Evolutionary conservation across 2,888 invertebrate genomes (phyloP).

Genomic region (Agrochola litura): DNA sequence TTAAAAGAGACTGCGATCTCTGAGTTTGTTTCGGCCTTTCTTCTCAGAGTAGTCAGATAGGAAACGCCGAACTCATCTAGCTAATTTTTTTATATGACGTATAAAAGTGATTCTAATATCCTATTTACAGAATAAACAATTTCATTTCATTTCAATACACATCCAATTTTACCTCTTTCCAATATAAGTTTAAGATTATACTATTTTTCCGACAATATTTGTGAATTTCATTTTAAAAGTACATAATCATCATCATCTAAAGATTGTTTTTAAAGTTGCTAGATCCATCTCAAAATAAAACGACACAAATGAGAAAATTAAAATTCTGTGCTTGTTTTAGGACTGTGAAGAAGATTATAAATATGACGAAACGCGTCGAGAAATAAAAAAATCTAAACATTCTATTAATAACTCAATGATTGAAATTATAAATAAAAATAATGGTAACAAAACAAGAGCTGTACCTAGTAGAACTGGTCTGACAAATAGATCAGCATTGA

Average conservation of each 20-base stretch:
- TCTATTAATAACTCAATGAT: neutral
- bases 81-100: too few relatives aligned
- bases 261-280: neutral
- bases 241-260: neutral
- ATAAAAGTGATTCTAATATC: too few relatives aligned
- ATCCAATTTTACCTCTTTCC: neutral
- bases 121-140: too few relatives aligned
- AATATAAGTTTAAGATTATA: neutral
- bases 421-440: slow-evolving; percentile 1
- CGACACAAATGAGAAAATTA: neutral
- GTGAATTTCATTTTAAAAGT: neutral
- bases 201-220: neutral
- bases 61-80: too few relatives aligned
- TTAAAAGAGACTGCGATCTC: too few relatives aligned
- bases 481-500: neutral
- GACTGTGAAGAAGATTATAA: slow-evolving; percentile 13
- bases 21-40: too few relatives aligned
- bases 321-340: slow-evolving; percentile 10
- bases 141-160: too few relatives aligned
- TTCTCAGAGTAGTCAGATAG: too few relatives aligned
- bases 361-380: slow-evolving; percentile 23
- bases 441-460: neutral
- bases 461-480: neutral
- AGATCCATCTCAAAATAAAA: neutral
- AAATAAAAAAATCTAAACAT: neutral